Base-by-base conservation (phyloP, 2,113 vertebrate species). In the Hylia prasina region DNA sequence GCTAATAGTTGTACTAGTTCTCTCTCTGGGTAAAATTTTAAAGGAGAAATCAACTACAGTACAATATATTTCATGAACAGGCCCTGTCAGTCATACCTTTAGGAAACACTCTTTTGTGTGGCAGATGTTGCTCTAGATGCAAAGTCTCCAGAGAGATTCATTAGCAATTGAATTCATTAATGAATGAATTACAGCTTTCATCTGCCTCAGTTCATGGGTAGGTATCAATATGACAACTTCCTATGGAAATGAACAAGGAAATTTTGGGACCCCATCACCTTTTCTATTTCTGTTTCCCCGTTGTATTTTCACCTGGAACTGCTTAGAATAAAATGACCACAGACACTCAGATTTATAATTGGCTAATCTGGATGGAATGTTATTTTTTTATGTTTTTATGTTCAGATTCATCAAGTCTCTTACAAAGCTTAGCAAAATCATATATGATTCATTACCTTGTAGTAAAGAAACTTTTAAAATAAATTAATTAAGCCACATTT, bases 401-500 rank as follows among this genome's bases (percentile, higher is more conserved):
- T 70, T 76, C 17, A 57, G 17, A 61, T 65, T 70, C 42, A 47
- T 10, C 15, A 20, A 91, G 4, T 1, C 9, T 80, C n/a, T 45
- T 47, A 30, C 19, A 85, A 71, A 39, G 3, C 5, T 72, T 58
- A 79, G 6, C 11, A 71, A 31, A 90, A 71, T 71, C 14, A 27
- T 61, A n/a, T 22, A 45, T 14, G 17, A 3, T 80, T 57, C 58
- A 66, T 25, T 58, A 58, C 25, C 42, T 63, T 15, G 27, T 13
- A 57, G 3, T 27, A 63, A 44, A 53, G 10, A 89, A 75, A 22
- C 0, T 10, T 42, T 57, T 61, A 15, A 50, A 53, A 66, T 23
- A 75, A 5, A 37, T 47, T 28, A 19, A 54, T 65, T 84, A 94
- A 92, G 47, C n/a, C 50, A 83, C 20, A 76, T 95, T 97, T 97